Conservation (phyloP, 2,888 invertebrate species). For the Cylloceria caligata region DNA sequence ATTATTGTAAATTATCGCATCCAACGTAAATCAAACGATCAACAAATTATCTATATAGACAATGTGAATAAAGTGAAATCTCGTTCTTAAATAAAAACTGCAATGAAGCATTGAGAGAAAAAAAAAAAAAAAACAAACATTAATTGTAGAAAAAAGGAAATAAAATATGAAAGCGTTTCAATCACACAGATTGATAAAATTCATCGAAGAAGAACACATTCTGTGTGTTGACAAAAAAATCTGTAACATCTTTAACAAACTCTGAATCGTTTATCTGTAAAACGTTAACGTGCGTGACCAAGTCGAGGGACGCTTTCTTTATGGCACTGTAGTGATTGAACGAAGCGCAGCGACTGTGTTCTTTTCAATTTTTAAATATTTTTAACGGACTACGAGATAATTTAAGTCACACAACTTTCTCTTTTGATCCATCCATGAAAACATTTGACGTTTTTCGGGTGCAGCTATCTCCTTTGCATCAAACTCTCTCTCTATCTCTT, state of each 20-base stretch:
- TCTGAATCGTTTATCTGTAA: slow-evolving; percentile 72
- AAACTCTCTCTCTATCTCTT: background rate
- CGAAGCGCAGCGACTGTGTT: slow-evolving; percentile 70
- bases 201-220: slow-evolving; percentile 50
- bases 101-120: background rate
- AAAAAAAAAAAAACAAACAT: slow-evolving; percentile 36
- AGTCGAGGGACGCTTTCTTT: slow-evolving; percentile 72
- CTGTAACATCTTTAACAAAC: slow-evolving; percentile 61
- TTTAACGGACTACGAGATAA: slow-evolving; percentile 26
- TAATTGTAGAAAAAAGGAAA: slow-evolving; percentile 37
- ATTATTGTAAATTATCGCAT: background rate
- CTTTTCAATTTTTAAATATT: slow-evolving; percentile 49
- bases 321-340: slow-evolving; percentile 79
- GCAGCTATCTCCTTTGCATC: slow-evolving; percentile 3
- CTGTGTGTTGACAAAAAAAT: slow-evolving; percentile 29
- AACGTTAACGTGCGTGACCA: slow-evolving; percentile 75
- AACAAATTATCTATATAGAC: background rate
- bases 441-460: background rate
- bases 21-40: background rate
- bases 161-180: slow-evolving; percentile 31
- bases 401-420: background rate
- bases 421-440: background rate
- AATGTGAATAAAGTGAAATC: background rate
- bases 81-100: background rate
- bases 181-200: slow-evolving; percentile 36